Percentiles rank a stretch among this genome's conserved stretches.
Conservation (phyloP, 37 sponge, comb jelly and placozoan species). For the Halichondria panicea region DNA sequence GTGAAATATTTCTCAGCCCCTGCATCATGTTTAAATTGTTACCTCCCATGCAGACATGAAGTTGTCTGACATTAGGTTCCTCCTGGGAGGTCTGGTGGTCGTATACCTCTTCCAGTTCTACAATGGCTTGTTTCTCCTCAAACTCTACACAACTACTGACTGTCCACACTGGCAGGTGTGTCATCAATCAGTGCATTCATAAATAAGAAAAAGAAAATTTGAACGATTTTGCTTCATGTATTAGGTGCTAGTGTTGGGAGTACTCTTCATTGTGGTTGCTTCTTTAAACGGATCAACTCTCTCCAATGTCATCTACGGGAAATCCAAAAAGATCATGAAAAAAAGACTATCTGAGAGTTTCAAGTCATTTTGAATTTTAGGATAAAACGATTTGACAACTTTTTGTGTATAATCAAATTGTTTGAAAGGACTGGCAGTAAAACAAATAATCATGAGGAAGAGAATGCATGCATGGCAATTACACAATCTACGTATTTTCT, state of each 20-base stretch:
- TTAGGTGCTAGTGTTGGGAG: constrained; percentile 31
- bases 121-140: constrained; percentile 48
- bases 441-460: too few species aligned
- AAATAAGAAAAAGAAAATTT: neutral
- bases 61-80: neutral
- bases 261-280: constrained; percentile 48
- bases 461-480: too few species aligned
- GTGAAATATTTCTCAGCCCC: neutral
- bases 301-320: constrained; percentile 8
- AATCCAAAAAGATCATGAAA: neutral
- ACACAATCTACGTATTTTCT: too few species aligned
- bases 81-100: neutral
- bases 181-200: neutral
- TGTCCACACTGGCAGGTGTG: constrained; percentile 50
- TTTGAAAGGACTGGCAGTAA: too few species aligned
- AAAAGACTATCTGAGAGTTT: neutral
- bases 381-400: too few species aligned
- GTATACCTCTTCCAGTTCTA: constrained; percentile 61
- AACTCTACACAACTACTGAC: constrained; percentile 19
- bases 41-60: constrained; percentile 10
- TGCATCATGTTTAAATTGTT: too few species aligned
- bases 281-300: constrained; percentile 40
- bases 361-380: constrained; percentile 1
- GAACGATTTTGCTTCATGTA: neutral
- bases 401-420: too few species aligned